Evolutionary conservation across 1,140 invertebrate species (phyloP).

Genomic region (Drosophila leontia): DNA sequence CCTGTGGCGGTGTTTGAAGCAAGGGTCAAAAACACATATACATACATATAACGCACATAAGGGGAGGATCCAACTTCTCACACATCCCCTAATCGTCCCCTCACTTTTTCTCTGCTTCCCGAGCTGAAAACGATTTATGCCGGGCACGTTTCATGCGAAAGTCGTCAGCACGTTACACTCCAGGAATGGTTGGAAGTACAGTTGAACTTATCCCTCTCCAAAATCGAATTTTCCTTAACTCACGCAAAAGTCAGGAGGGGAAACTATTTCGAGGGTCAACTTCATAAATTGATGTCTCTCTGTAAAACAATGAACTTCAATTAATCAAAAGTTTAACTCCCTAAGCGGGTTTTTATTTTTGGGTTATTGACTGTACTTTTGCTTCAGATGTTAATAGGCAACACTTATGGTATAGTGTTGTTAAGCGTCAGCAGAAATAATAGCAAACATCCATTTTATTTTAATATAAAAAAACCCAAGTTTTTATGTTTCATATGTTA

Average conservation of each 20-base stretch:
- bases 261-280: slow-evolving; percentile 1
- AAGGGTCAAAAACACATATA: slow-evolving; percentile 41
- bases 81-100: slow-evolving; percentile 21
- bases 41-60: slow-evolving; percentile 35
- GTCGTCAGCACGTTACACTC: slow-evolving; percentile 67
- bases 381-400: neutral
- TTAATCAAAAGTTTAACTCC: neutral
- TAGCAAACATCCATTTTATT: slow-evolving; percentile 36
- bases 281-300: neutral
- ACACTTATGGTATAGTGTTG: slow-evolving; percentile 57
- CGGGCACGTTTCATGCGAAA: slow-evolving; percentile 67
- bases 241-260: neutral
- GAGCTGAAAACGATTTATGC: slow-evolving; percentile 57
- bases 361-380: neutral
- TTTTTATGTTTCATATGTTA: neutral
- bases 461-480: neutral
- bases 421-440: slow-evolving; percentile 50
- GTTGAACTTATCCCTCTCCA: slow-evolving; percentile 4
- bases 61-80: slow-evolving; percentile 3
- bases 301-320: slow-evolving; percentile 8
- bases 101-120: neutral
- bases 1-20: slow-evolving; percentile 31
- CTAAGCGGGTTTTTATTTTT: neutral
- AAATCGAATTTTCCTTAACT: slow-evolving; percentile 9
- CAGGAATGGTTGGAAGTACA: slow-evolving; percentile 37